Percentiles rank a stretch among this genome's conserved stretches.
Evolutionary conservation across 2,888 invertebrate genomes (phyloP).

Genomic region (Drosophila recens): DNA sequence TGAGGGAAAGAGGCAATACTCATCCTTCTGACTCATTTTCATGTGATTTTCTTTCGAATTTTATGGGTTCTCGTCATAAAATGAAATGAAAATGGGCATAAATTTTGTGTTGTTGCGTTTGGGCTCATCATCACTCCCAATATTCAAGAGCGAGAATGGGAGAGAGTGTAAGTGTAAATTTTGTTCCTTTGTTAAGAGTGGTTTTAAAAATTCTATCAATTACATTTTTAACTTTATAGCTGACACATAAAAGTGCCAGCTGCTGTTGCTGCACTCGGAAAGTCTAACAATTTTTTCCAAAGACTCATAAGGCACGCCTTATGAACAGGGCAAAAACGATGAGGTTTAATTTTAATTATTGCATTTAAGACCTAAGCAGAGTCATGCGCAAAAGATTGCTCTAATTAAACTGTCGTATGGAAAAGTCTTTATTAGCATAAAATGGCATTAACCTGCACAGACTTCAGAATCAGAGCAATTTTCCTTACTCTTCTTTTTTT

Average conservation of each 20-base stretch:
- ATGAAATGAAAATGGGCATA: slow-evolving; percentile 75
- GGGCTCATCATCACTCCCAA: slow-evolving; percentile 46
- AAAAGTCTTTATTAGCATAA: slow-evolving; percentile 71
- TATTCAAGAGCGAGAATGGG: background rate
- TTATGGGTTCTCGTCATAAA: slow-evolving; percentile 76
- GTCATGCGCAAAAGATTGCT: slow-evolving; percentile 20
- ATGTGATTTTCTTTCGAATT: slow-evolving; percentile 77
- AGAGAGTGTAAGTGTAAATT: background rate
- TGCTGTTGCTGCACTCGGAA: slow-evolving; percentile 23
- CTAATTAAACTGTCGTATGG: slow-evolving; percentile 73
- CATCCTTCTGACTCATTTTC: slow-evolving; percentile 56
- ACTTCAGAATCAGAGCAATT: slow-evolving; percentile 16
- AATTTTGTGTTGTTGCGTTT: slow-evolving; percentile 57
- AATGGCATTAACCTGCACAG: slow-evolving; percentile 41
- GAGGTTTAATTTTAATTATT: slow-evolving; percentile 66
- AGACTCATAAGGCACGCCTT: slow-evolving; percentile 39
- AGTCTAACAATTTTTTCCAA: slow-evolving; percentile 33
- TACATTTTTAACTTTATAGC: slow-evolving; percentile 70
- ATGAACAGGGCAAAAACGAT: slow-evolving; percentile 32
- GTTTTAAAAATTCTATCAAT: slow-evolving; percentile 81
- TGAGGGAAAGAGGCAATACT: background rate
- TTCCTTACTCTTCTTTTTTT: slow-evolving; percentile 8
- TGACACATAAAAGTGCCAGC: slow-evolving; percentile 50
- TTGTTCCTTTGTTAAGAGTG: slow-evolving; percentile 48
- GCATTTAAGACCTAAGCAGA: slow-evolving; percentile 45